Evolutionary conservation across 35 echinoderm and acorn worm genomes (phyloP).

Genomic region (Apostichopus californicus): DNA sequence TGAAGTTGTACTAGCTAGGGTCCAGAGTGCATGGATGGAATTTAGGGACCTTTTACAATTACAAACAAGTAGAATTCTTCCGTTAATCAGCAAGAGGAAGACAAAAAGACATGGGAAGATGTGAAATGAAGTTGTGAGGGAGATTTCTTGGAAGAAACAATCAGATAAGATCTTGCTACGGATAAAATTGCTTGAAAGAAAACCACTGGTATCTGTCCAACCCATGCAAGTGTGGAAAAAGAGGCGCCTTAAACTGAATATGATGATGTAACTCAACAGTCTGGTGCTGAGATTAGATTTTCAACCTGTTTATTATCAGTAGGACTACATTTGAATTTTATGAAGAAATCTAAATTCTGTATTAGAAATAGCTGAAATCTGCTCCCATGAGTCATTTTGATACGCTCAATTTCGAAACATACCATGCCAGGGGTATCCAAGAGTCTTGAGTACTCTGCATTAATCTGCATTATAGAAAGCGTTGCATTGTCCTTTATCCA

Average conservation of each 20-base stretch:
- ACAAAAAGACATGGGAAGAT: too few species aligned
- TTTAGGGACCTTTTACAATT: too few species aligned
- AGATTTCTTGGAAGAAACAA: too few species aligned
- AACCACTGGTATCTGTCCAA: background rate
- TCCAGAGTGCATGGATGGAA: too few species aligned
- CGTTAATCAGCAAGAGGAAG: too few species aligned
- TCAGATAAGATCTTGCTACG: too few species aligned
- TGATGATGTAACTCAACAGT: background rate
- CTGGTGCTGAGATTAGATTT: background rate
- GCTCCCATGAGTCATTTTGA: background rate
- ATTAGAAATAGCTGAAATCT: background rate
- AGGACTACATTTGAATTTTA: background rate
- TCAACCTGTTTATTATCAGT: background rate
- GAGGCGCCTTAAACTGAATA: background rate
- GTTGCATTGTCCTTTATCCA: background rate
- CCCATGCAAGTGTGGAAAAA: background rate
- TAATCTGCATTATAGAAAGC: background rate
- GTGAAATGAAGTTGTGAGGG: too few species aligned
- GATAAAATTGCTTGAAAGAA: too few species aligned
- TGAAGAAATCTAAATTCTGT: background rate
- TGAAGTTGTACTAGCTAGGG: too few species aligned
- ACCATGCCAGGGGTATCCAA: slow-evolving; percentile 18
- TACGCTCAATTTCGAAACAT: background rate
- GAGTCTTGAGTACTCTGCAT: background rate
- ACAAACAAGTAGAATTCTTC: too few species aligned